These are phyloP conservation scores for Gambusia holbrooki DNA, from an alignment of 2,113 vertebrate genomes.

Conservation along the genomic window DNA sequence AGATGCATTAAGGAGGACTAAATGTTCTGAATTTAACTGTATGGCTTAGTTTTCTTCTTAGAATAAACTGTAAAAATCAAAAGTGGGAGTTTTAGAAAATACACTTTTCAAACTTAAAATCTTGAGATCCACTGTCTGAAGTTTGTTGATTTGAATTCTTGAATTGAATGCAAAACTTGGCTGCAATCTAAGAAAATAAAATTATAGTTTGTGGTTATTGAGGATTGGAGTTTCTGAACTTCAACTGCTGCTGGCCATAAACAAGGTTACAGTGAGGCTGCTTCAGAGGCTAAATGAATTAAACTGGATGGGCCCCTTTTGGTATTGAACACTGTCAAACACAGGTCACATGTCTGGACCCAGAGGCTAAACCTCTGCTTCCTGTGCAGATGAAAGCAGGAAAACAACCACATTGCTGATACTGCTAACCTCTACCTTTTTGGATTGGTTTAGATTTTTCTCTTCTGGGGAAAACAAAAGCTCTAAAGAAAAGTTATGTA, in stretches of 20 bases:
- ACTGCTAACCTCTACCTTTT: neutral
- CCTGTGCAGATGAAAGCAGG: neutral
- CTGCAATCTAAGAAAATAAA: neutral
- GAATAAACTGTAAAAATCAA: too few species aligned
- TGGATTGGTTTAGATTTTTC: neutral
- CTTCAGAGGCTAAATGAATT: neutral
- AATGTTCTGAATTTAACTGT: conserved; percentile 4
- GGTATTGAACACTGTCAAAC: neutral
- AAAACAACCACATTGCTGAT: neutral
- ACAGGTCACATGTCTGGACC: neutral
- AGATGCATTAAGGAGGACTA: conserved; percentile 13
- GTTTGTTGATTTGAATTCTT: neutral
- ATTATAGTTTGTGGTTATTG: too few species aligned
- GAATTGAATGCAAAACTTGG: neutral
- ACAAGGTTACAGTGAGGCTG: neutral
- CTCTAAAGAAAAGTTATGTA: conserved; percentile 3
- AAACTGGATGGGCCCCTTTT: neutral
- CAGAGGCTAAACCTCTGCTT: neutral
- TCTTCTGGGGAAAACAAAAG: conserved; percentile 21
- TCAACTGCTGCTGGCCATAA: neutral
- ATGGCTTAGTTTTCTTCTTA: neutral
- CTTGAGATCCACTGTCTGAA: neutral
- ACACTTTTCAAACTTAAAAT: neutral
- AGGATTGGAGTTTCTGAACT: neutral
- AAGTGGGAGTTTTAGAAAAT: too few species aligned